Evolutionary conservation across 2,113 vertebrate species (phyloP), one percentile per base, ranked within the genome.

Genomic region (Nematolebias whitei): DNA sequence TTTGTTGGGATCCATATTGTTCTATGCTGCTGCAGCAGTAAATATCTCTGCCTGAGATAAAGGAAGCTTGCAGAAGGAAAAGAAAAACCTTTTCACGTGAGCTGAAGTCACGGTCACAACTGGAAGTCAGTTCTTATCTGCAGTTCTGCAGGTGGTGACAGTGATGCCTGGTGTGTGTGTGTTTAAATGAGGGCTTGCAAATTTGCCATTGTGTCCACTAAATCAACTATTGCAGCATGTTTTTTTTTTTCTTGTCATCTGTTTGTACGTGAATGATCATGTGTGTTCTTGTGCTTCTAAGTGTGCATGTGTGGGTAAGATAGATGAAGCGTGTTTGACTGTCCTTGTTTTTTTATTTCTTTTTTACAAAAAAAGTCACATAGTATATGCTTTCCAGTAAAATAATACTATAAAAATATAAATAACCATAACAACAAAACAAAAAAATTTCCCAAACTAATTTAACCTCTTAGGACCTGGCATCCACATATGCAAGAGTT

Each of bases 141-240:
- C 59, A 67, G 49, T 68, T 64, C 71, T 87, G 86, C 90, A 91
- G 88, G 87, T 89, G 81, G 60, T 63, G 60, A 24, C 32, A 39
- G 35, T 41, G 22, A 44, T 74, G 59, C 40, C 44, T 9, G 5
- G 54, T 64, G 63, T 86, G 32, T 49, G 32, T 23, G 51, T 11
- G 3, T 35, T 35, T 35, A 4, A 9, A 8, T 35, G 32, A 35
- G 32, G 10, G 32, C 32, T 35, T 35, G 32, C 32, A 35, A 35
- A 35, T 10, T 8, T 35, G 9, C 32, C 5, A 8, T 35, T 43
- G 26, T 15, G 19, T 43, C 13, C 63, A 50, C 45, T 23, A 49
- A 12, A 8, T 59, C 57, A 56, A 35, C 32, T 3, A 29, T 19
- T 22, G 23, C 22, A 50, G 48, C 48, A 24, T 15, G 13, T 16